Evolutionary conservation across 2,888 invertebrate species (phyloP).

Genomic region (Neoascia interrupta): DNA sequence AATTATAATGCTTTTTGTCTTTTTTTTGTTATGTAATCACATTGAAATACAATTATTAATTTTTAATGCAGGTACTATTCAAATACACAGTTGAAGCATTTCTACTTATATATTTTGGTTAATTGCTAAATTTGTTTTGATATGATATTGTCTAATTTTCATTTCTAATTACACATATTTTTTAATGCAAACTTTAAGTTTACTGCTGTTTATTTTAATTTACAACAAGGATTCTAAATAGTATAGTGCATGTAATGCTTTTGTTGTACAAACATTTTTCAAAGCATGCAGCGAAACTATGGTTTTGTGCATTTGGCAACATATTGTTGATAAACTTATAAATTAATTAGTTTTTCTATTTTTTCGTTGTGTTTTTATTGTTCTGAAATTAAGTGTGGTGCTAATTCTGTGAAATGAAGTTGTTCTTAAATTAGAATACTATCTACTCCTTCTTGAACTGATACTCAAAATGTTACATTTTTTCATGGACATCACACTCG

Average conservation of each 20-base stretch:
- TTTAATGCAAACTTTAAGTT: conserved; percentile 17
- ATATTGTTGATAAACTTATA: not conserved
- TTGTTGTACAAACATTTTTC: too few species aligned
- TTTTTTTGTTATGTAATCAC: conserved; percentile 49
- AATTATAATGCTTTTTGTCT: conserved; percentile 6
- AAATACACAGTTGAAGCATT: conserved; percentile 43
- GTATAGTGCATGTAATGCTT: too few species aligned
- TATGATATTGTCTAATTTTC: conserved; percentile 60
- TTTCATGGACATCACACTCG: too few species aligned
- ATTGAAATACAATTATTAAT: conserved; percentile 40
- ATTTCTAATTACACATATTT: conserved; percentile 25
- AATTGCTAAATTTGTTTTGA: conserved; percentile 37
- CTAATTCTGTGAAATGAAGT: too few species aligned
- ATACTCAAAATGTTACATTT: too few species aligned
- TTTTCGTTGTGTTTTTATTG: conserved; percentile 29
- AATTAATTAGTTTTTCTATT: not conserved
- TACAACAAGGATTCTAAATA: conserved; percentile 37
- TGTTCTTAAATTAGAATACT: too few species aligned
- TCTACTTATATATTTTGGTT: conserved; percentile 28
- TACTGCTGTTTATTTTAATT: too few species aligned
- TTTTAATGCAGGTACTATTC: conserved; percentile 58
- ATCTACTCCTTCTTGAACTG: too few species aligned
- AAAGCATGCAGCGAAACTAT: conserved; percentile 23
- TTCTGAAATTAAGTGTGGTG: too few species aligned
- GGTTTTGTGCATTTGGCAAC: conserved; percentile 27